These are phyloP conservation scores for Orthosia gracilis DNA, from an alignment of 2,888 invertebrate genomes.

Conservation along the genomic window DNA sequence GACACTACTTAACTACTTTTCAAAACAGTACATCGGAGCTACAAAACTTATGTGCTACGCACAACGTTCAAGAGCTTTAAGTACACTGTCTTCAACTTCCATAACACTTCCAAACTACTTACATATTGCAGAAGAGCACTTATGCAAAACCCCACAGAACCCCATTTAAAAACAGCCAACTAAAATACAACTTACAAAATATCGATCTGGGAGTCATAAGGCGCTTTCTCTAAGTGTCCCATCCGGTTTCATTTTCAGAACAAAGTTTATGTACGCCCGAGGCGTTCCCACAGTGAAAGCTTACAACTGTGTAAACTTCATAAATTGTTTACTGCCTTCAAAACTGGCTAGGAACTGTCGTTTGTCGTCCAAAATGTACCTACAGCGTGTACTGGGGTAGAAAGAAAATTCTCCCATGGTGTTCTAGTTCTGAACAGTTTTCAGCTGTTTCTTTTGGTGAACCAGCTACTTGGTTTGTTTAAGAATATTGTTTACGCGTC, in stretches of 20 bases:
- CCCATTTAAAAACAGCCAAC: conserved; percentile 44
- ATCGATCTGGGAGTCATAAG: conserved; percentile 70
- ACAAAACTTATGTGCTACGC: conserved; percentile 9
- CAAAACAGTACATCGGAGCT: background rate
- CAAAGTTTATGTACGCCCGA: conserved; percentile 65
- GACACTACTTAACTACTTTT: background rate
- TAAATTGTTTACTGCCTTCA: conserved; percentile 71
- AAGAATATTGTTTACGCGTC: background rate
- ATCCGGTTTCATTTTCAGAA: conserved; percentile 69
- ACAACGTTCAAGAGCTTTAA: conserved; percentile 15
- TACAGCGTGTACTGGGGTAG: conserved; percentile 50
- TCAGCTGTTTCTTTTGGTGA: conserved; percentile 2
- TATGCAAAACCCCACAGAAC: conserved; percentile 34
- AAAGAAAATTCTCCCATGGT: conserved; percentile 58
- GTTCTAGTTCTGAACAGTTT: conserved; percentile 49
- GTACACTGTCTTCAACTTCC: conserved; percentile 26
- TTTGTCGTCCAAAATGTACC: conserved; percentile 66
- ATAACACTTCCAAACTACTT: conserved; percentile 36
- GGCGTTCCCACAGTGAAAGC: conserved; percentile 65
- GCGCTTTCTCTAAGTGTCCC: conserved; percentile 64
- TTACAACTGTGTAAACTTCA: conserved; percentile 70
- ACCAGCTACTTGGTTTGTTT: conserved; percentile 22
- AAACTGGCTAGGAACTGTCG: conserved; percentile 69
- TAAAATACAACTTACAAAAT: conserved; percentile 60
- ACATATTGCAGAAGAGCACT: conserved; percentile 29